Conservation (phyloP, 2,888 invertebrate species). For the Sphaerophoria rueppellii region DNA sequence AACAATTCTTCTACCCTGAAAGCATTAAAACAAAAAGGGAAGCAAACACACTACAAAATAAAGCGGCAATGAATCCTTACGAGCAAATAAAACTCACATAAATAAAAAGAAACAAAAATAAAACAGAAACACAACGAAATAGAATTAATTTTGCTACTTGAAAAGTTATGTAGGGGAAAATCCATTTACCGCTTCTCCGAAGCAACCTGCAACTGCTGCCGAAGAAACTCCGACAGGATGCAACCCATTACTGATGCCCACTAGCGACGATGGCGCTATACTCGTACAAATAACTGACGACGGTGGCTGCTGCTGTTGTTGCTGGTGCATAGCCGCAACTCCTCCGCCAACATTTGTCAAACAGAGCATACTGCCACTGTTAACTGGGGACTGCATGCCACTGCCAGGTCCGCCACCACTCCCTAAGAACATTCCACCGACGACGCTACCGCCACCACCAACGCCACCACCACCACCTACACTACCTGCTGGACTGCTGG, state of each 20-base stretch:
- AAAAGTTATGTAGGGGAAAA: constrained; percentile 70
- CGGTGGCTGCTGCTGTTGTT: constrained; percentile 63
- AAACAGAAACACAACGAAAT: constrained; percentile 62
- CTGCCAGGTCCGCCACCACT: constrained; percentile 74
- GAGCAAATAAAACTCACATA: constrained; percentile 47
- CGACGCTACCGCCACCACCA: constrained; percentile 73
- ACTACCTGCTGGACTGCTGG: constrained; percentile 69
- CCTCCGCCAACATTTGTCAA: constrained; percentile 57
- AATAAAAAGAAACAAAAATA: constrained; percentile 49
- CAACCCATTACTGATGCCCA: constrained; percentile 73
- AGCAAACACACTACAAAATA: constrained; percentile 50
- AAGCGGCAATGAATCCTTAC: constrained; percentile 40
- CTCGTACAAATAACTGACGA: constrained; percentile 70
- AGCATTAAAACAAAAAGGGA: constrained; percentile 18
- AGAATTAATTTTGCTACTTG: constrained; percentile 51
- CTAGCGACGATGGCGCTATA: constrained; percentile 72
- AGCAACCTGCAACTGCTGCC: constrained; percentile 74
- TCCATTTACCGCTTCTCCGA: constrained; percentile 81
- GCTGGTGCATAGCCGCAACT: constrained; percentile 51
- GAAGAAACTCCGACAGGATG: constrained; percentile 65
- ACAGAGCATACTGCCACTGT: constrained; percentile 59
- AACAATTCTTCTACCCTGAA: too few relatives aligned
- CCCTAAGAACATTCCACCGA: constrained; percentile 47
- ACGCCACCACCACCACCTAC: constrained; percentile 49
- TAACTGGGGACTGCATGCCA: constrained; percentile 67